These are phyloP conservation scores for Pipra filicauda DNA, from an alignment of 2,113 vertebrate genomes.

Conservation along the genomic window DNA sequence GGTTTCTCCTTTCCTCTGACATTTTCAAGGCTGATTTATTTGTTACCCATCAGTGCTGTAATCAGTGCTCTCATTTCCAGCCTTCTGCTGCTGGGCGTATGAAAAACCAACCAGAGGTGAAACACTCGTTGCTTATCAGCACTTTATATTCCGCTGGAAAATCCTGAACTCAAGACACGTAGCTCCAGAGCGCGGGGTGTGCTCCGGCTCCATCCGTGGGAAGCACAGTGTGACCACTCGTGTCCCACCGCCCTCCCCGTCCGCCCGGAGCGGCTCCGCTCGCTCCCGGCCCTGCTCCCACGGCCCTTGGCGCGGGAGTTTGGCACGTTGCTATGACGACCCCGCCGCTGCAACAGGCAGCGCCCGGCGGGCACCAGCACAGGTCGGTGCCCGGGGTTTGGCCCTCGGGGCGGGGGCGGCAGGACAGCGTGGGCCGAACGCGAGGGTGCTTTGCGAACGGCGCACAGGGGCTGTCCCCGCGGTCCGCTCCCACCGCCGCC, in stretches of 20 bases:
- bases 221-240: fast-evolving
- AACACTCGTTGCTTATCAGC: neutral
- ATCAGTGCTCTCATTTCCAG: neutral
- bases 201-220: neutral
- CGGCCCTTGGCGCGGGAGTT: neutral
- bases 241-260: fast-evolving
- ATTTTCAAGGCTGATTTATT: neutral
- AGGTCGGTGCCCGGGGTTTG: neutral
- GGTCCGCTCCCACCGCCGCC: fast-evolving
- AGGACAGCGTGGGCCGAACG: too few species aligned
- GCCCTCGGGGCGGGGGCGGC: fast-evolving
- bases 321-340: conserved; percentile 47
- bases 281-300: neutral
- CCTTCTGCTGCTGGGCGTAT: neutral
- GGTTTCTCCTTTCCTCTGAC: neutral
- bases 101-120: neutral
- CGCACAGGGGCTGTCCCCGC: fast-evolving
- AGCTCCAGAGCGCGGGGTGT: fast-evolving
- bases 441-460: neutral
- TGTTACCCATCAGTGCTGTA: neutral
- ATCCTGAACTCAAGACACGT: neutral
- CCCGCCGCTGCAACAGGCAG: neutral
- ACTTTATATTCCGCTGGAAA: neutral
- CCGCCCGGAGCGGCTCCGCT: neutral
- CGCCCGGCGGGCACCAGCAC: neutral